Percentiles rank a stretch among this genome's conserved stretches.
Conservation (phyloP, 2,797 vertebrate genomes). For the Stomatorhinus walkeri region DNA sequence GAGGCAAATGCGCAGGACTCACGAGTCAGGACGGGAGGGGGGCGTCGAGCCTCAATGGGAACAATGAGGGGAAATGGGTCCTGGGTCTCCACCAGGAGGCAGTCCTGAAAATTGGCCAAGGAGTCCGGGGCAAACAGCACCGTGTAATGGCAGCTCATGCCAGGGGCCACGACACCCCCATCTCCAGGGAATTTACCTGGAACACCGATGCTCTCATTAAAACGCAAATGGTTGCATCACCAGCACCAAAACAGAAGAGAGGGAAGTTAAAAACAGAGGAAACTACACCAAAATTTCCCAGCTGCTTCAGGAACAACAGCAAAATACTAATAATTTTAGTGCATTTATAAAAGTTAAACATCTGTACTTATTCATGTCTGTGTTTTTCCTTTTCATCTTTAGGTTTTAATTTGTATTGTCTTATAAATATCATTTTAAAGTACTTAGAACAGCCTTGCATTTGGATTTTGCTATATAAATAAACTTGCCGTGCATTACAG, state of each 20-base stretch:
- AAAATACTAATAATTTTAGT: background rate
- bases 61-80: slow-evolving; percentile 65
- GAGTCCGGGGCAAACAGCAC: slow-evolving; percentile 79
- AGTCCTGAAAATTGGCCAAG: slow-evolving; percentile 76
- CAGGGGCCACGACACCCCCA: slow-evolving; percentile 79
- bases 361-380: background rate
- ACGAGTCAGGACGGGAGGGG: slow-evolving; percentile 78
- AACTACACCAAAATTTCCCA: background rate
- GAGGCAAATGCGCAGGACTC: slow-evolving; percentile 41
- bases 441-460: background rate
- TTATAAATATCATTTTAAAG: background rate
- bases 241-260: background rate
- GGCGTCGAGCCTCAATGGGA: slow-evolving; percentile 68
- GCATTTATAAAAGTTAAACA: background rate
- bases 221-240: background rate
- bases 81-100: slow-evolving; percentile 74
- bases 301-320: background rate
- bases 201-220: slow-evolving; percentile 10
- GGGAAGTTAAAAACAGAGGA: background rate
- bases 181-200: slow-evolving; percentile 85
- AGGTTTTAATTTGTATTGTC: background rate
- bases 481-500: background rate
- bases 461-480: background rate
- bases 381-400: background rate
- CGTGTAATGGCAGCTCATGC: slow-evolving; percentile 81